Evolutionary conservation across 1,140 invertebrate species (phyloP).

Genomic region (Helicoverpa armigera): DNA sequence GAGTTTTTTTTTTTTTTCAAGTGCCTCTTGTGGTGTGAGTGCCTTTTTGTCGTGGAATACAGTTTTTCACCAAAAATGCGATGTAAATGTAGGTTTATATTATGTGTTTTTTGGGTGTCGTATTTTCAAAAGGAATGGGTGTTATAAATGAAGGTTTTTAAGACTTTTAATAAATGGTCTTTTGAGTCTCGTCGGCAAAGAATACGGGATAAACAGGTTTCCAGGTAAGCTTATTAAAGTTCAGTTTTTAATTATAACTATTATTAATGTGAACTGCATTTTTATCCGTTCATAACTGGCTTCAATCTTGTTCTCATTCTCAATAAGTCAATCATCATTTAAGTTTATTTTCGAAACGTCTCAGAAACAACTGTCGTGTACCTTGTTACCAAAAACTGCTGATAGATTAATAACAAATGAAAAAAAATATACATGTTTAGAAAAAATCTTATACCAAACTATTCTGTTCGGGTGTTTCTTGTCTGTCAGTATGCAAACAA

Average conservation of each 20-base stretch:
- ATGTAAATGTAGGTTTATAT: conserved; percentile 57
- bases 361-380: conserved; percentile 44
- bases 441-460: conserved; percentile 67
- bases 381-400: conserved; percentile 52
- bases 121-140: conserved; percentile 39
- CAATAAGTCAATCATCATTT: background rate
- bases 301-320: background rate
- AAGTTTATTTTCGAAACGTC: conserved; percentile 8
- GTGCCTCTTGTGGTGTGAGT: conserved; percentile 67
- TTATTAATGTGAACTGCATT: background rate
- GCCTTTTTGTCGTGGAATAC: conserved; percentile 73
- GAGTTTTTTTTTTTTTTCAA: conserved; percentile 79
- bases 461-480: conserved; percentile 74
- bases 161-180: conserved; percentile 39
- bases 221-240: background rate
- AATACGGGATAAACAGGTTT: background rate
- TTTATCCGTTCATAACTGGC: background rate
- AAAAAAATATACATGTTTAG: conserved; percentile 62
- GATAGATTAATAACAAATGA: conserved; percentile 73
- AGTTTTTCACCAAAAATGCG: conserved; percentile 58
- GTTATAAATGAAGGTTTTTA: conserved; percentile 5
- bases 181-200: background rate
- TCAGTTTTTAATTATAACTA: background rate
- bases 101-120: conserved; percentile 37
- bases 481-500: conserved; percentile 75